Base-by-base conservation (phyloP, 2,888 invertebrate genomes). In the Chaetogeoica ovagalla region DNA sequence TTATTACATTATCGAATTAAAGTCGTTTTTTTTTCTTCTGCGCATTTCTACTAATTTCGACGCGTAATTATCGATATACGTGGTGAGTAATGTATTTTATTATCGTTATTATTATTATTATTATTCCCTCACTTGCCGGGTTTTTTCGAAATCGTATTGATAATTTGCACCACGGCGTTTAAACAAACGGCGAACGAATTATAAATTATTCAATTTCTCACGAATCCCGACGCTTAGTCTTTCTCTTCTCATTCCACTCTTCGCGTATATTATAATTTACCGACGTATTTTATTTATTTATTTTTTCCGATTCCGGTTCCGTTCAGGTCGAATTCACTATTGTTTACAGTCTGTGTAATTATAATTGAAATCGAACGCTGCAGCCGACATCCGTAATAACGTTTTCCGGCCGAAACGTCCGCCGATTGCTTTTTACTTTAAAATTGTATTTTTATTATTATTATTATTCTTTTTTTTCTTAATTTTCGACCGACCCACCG, bases 301-400 rank as follows among this genome's bases (percentile, higher is more conserved):
- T 63, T 17, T 5, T 11, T 7, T 43, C 43, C 39, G 4, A 23
- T 52, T n/a, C 7, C 23, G 3, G 23, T 23, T 43, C 1, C 66
- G 66, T 66, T 75, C 43, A 43, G 68, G 65, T 69, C 43, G 60
- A 52, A 60, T 77, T 77, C 59, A 37, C 69, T 69, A 77, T 77
- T 69, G 69, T 69, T 77, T 62, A 52, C 48, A 23, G 43, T 69
- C 21, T 23, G 55, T 60, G 76, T 59, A 52, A 60, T 69, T 77
- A 60, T 69, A 77, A 69, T 77, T 69, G 59, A 63, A 60, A 23
- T 48, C 7, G 15, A 62, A 62, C 7, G 19, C 15, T 21, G 30
- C 30, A 30, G 30, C 30, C 68, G 48, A 60, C 68, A 52, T 68
- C 68, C 59, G 30, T 52, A 69, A 60, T 60, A 48, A 62, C 21